phyloP scores from a whole-genome alignment of 2,113 vertebrate genomes.

The Archocentrus centrarchus region DNA sequence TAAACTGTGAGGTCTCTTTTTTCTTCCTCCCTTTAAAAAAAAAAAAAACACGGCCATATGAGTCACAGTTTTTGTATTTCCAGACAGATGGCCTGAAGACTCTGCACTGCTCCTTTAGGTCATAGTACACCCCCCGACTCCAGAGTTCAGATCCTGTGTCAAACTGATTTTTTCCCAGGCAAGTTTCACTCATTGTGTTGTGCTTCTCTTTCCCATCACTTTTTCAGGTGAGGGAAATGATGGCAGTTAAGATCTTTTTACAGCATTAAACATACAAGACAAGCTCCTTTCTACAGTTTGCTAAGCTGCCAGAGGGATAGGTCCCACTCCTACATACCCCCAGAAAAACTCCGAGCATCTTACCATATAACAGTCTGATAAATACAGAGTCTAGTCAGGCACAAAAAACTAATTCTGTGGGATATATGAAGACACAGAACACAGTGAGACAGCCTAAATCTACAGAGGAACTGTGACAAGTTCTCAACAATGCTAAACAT shows the following conservation, averaged over 20 bases:
- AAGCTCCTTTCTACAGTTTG: not conserved
- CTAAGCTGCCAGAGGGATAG: not conserved
- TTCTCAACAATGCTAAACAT: not conserved
- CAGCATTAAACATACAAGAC: no score
- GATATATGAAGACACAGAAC: not conserved
- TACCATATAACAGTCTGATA: no score
- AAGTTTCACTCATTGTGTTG: not conserved
- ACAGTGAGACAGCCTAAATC: fast-evolving
- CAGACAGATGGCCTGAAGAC: not conserved
- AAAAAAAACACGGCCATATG: not conserved
- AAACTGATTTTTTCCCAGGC: not conserved
- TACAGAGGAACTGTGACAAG: not conserved
- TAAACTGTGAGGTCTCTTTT: not conserved
- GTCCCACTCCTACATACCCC: no score
- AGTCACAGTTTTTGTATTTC: not conserved
- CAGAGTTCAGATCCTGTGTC: not conserved
- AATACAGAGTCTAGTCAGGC: no score
- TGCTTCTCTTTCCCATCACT: fast-evolving
- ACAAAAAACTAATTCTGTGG: not conserved
- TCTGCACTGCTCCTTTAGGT: not conserved
- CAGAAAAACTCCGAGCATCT: no score
- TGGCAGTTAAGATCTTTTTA: not conserved
- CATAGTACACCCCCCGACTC: not conserved
- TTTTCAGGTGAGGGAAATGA: not conserved
- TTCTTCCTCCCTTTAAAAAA: not conserved